phyloP scores from a whole-genome alignment of 2,797 vertebrate genomes.

The Pelodytes ibericus region DNA sequence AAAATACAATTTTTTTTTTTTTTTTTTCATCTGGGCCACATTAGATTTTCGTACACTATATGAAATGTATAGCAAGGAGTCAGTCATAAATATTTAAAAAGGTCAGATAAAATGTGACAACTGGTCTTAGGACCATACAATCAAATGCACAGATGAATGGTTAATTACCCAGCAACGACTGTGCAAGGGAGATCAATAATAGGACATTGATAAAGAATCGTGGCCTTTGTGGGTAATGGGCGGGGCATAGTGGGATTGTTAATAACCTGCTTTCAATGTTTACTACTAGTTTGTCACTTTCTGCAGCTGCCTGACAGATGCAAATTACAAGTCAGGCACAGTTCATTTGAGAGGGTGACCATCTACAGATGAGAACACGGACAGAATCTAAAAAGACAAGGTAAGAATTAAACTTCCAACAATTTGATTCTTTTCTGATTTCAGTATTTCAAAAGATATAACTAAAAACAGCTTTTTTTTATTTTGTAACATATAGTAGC shows the following conservation, averaged over 20 bases:
- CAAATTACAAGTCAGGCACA: background rate
- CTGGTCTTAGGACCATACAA: conserved; percentile 72
- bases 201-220: conserved; percentile 63
- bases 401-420: conserved; percentile 51
- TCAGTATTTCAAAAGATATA: no score
- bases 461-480: background rate
- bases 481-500: background rate
- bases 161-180: conserved; percentile 68
- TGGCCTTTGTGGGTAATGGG: conserved; percentile 64
- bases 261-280: conserved; percentile 62
- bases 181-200: conserved; percentile 69
- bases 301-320: conserved; percentile 7
- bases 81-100: conserved; percentile 73
- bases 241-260: conserved; percentile 66
- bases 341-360: background rate
- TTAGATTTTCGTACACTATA: background rate
- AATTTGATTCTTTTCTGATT: no score
- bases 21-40: background rate
- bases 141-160: conserved; percentile 71
- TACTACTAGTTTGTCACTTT: conserved; percentile 28
- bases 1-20: background rate
- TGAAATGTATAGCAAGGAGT: conserved; percentile 66
- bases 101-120: conserved; percentile 72
- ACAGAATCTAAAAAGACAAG: conserved; percentile 55
- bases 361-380: conserved; percentile 16